These are phyloP conservation scores for Bovichtus diacanthus DNA, from an alignment of 2,797 vertebrate species.

Conservation along the genomic window DNA sequence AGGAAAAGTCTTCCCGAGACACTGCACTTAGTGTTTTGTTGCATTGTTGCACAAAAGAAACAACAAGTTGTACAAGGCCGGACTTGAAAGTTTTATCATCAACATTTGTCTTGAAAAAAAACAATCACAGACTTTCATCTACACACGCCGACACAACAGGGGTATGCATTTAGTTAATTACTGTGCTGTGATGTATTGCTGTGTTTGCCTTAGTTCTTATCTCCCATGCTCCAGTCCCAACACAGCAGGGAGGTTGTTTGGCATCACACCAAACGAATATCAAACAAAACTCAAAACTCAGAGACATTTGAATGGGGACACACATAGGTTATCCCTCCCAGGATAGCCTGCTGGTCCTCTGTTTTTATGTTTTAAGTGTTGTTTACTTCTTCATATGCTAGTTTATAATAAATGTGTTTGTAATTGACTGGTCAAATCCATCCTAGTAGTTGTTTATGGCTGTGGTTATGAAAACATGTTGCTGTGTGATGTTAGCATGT, in stretches of 20 bases:
- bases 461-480: not conserved
- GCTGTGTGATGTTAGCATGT: not conserved
- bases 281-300: not conserved
- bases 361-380: not conserved
- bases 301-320: slow-evolving; percentile 1
- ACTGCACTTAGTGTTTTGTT: slow-evolving; percentile 12
- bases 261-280: slow-evolving; percentile 9
- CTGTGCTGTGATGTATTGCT: slow-evolving; percentile 3
- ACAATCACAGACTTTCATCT: not conserved
- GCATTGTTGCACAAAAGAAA: not conserved
- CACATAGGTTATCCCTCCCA: not conserved
- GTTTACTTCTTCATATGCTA: not conserved
- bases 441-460: not conserved
- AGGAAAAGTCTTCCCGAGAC: not conserved
- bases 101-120: not conserved
- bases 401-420: not conserved
- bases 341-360: not conserved
- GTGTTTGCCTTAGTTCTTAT: not conserved
- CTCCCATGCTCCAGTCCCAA: not conserved
- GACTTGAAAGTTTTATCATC: slow-evolving; percentile 6
- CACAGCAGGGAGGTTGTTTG: slow-evolving; percentile 15
- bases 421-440: not conserved
- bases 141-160: not conserved
- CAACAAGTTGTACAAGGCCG: not conserved
- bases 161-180: slow-evolving; percentile 2